These are phyloP conservation scores for Sepiola atlantica DNA, from an alignment of 2,888 invertebrate genomes.

Conservation along the genomic window DNA sequence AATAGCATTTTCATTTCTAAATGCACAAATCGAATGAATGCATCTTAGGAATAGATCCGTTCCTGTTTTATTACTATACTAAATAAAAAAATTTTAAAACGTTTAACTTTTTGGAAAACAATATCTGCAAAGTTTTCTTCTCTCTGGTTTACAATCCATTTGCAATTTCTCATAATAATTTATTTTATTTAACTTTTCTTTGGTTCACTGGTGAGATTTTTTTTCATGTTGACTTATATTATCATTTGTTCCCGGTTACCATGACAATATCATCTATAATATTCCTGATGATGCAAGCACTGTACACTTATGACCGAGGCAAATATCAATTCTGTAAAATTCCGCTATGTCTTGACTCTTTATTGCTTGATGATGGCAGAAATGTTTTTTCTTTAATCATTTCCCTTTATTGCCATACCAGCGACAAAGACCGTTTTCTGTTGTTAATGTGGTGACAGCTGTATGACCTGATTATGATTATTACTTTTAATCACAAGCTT, in stretches of 20 bases:
- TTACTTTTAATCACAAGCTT: not conserved
- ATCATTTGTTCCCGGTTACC: not conserved
- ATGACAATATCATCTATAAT: not conserved
- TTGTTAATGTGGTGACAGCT: not conserved
- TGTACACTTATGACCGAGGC: not conserved
- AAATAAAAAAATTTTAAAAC: too few species aligned
- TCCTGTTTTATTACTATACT: too few species aligned
- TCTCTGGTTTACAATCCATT: not conserved
- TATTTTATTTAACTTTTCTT: not conserved
- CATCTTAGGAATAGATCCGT: too few species aligned
- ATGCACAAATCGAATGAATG: too few species aligned
- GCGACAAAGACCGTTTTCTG: not conserved
- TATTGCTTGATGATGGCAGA: not conserved
- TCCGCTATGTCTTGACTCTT: not conserved
- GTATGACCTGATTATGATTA: not conserved
- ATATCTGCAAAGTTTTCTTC: not conserved
- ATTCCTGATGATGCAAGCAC: not conserved
- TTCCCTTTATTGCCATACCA: not conserved
- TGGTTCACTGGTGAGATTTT: not conserved
- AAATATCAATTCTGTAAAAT: slow-evolving; percentile 22
- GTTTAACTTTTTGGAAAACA: not conserved
- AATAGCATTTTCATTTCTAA: too few species aligned
- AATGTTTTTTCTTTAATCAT: not conserved
- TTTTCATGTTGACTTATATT: not conserved
- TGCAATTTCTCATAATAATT: not conserved